Percentiles rank a stretch among this genome's conserved stretches.
Evolutionary conservation across 2,888 invertebrate genomes (phyloP).

Genomic region (Tinea pellionella): DNA sequence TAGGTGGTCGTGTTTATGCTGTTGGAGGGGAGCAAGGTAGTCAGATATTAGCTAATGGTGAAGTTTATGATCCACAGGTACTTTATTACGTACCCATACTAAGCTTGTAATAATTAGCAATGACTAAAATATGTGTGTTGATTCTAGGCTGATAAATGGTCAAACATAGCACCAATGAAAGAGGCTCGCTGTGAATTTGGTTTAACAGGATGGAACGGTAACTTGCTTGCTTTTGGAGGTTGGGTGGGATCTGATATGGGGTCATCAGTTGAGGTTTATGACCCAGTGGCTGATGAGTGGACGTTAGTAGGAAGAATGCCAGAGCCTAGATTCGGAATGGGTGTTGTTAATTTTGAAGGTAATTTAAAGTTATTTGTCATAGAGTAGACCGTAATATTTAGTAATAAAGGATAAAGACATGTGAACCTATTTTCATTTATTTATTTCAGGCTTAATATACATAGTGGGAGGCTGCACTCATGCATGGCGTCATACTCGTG

Average conservation of each 20-base stretch:
- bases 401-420: no score
- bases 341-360: constrained; percentile 86
- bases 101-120: background rate
- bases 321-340: constrained; percentile 91
- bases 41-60: constrained; percentile 88
- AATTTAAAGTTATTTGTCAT: constrained; percentile 18
- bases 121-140: background rate
- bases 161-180: constrained; percentile 77
- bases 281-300: constrained; percentile 84
- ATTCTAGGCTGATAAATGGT: constrained; percentile 67
- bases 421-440: background rate
- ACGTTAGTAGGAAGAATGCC: constrained; percentile 80
- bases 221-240: constrained; percentile 89
- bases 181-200: constrained; percentile 92
- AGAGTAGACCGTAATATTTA: no score
- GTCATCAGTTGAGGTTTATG: constrained; percentile 87
- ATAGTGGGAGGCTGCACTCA: constrained; percentile 92
- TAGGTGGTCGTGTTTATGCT: constrained; percentile 89
- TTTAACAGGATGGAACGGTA: constrained; percentile 83
- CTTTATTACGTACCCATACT: no score
- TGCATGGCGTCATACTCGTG: constrained; percentile 81
- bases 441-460: constrained; percentile 84
- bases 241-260: constrained; percentile 95
- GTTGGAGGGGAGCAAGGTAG: constrained; percentile 93
- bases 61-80: constrained; percentile 81